Conservation (phyloP, 2,797 vertebrate species). For the Gallinago solitaria region DNA sequence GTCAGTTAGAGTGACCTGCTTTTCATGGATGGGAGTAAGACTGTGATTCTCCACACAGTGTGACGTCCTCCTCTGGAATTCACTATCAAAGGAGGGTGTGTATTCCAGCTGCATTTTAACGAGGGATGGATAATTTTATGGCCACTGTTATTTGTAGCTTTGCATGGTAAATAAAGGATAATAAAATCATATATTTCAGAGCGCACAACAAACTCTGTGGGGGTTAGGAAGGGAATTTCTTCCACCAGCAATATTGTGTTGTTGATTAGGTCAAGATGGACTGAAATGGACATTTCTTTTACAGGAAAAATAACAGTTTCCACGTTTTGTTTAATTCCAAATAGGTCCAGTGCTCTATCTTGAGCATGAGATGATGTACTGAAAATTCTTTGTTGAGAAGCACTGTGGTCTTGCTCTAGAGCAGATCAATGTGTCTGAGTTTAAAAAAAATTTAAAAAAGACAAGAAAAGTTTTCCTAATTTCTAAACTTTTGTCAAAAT, state of each 20-base stretch:
- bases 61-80: neutral
- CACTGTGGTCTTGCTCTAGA: neutral
- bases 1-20: neutral
- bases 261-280: neutral
- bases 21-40: neutral
- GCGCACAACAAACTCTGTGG: neutral
- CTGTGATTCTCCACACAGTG: neutral
- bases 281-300: neutral
- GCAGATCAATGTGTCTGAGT: neutral
- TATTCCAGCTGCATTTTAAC: constrained; percentile 39
- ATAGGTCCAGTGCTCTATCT: neutral
- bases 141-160: constrained; percentile 37
- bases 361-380: neutral
- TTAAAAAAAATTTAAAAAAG: neutral
- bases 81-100: neutral
- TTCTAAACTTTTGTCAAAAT: neutral
- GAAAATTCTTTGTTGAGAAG: neutral
- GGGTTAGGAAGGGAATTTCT: neutral
- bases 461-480: neutral
- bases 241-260: neutral
- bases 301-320: neutral
- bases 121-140: constrained; percentile 13
- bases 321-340: neutral
- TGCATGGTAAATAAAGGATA: constrained; percentile 43
- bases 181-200: constrained; percentile 20